Conservation (phyloP, 2,113 vertebrate species). For the Tylochromis polylepis region DNA sequence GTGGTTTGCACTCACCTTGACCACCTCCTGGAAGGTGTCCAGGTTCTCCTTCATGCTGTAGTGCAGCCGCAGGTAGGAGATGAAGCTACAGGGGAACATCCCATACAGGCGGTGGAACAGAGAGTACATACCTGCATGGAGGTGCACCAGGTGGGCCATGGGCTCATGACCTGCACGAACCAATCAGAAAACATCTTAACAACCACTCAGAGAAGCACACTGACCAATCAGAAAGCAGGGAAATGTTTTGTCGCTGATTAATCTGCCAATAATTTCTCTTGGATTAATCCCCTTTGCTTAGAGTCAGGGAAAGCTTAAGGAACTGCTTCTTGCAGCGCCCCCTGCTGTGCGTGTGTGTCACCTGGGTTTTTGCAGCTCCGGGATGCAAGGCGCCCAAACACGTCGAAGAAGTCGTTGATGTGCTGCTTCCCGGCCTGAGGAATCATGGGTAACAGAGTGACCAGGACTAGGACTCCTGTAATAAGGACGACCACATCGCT, state of each 20-base stretch:
- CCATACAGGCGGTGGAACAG: constrained; percentile 97
- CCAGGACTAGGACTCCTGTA: constrained; percentile 90
- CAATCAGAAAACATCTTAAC: neutral
- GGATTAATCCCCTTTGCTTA: neutral
- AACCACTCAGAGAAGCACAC: neutral
- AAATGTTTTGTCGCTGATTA: neutral
- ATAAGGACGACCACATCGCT: constrained; percentile 86
- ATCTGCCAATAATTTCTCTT: neutral
- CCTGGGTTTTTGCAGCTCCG: constrained; percentile 93
- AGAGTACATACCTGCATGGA: constrained; percentile 90
- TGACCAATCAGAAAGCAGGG: neutral
- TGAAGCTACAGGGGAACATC: constrained; percentile 98
- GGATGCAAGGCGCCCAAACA: constrained; percentile 90
- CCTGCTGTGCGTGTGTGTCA: neutral
- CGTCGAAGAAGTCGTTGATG: constrained; percentile 94
- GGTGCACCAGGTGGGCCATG: constrained; percentile 84
- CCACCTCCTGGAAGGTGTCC: constrained; percentile 91
- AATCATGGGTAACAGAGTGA: constrained; percentile 94
- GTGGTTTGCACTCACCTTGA: constrained; percentile 71
- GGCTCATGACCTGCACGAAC: constrained; percentile 77
- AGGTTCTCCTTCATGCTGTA: constrained; percentile 99
- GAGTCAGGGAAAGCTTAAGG: neutral
- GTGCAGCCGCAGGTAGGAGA: constrained; percentile 94
- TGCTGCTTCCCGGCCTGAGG: constrained; percentile 92
- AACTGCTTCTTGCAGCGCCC: neutral